Evolutionary conservation across 2,113 vertebrate genomes (phyloP).

Genomic region (Pseudolaguvia tuberculata): DNA sequence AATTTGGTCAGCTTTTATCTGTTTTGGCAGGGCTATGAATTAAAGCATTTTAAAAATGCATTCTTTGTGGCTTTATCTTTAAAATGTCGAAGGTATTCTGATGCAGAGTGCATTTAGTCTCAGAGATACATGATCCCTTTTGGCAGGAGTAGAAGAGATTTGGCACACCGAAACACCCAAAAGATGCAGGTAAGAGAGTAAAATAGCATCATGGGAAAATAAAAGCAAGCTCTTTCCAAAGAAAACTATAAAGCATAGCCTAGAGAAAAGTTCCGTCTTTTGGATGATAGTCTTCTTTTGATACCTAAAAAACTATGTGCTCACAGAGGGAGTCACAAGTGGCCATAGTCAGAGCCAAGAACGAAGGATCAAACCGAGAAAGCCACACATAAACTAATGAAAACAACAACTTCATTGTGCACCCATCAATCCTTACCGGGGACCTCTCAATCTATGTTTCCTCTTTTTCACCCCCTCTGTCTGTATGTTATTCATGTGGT

Average conservation of each 20-base stretch:
- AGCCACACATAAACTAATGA: slow-evolving; percentile 47
- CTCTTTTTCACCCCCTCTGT: slow-evolving; percentile 40
- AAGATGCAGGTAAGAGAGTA: slow-evolving; percentile 55
- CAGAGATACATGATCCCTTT: slow-evolving; percentile 62
- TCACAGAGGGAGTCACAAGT: slow-evolving; percentile 46
- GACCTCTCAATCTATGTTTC: slow-evolving; percentile 53
- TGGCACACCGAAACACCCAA: slow-evolving; percentile 56
- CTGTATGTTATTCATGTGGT: slow-evolving; percentile 59
- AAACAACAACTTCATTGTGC: slow-evolving; percentile 64
- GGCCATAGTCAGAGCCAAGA: slow-evolving; percentile 43
- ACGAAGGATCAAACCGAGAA: slow-evolving; percentile 47
- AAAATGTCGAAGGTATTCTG: slow-evolving; percentile 62
- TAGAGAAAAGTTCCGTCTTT: slow-evolving; percentile 32
- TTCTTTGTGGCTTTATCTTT: slow-evolving; percentile 58
- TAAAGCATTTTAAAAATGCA: slow-evolving; percentile 45
- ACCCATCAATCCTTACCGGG: slow-evolving; percentile 54
- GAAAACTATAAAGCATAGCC: slow-evolving; percentile 39
- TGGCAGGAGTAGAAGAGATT: slow-evolving; percentile 62
- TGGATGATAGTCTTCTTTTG: slow-evolving; percentile 40
- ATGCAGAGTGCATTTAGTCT: slow-evolving; percentile 61
- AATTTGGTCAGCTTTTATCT: slow-evolving; percentile 42
- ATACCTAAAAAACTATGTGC: slow-evolving; percentile 43
- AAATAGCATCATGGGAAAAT: slow-evolving; percentile 51
- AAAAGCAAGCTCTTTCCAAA: slow-evolving; percentile 38
- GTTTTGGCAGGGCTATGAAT: slow-evolving; percentile 39